phyloP scores from a whole-genome alignment of 2,113 vertebrate genomes.

The Colinus virginianus region DNA sequence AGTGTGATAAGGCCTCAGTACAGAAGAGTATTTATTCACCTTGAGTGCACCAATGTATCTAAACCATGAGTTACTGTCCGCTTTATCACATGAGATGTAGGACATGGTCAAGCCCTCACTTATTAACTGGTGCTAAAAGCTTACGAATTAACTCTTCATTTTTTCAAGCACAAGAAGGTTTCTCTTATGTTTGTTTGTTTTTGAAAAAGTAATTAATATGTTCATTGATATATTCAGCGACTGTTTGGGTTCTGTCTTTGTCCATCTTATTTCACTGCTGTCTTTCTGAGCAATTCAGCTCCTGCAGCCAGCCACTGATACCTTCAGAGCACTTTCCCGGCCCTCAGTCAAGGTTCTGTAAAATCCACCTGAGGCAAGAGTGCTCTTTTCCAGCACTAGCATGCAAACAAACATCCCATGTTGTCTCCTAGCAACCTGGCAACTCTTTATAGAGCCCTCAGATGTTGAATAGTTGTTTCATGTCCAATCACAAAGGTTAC shows the following conservation, averaged over 20 bases:
- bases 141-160: neutral
- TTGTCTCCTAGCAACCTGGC: slow-evolving; percentile 7
- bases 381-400: neutral
- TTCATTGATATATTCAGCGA: neutral
- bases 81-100: neutral
- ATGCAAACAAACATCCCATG: neutral
- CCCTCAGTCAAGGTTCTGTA: neutral
- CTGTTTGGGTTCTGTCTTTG: neutral
- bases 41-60: neutral
- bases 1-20: neutral
- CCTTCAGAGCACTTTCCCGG: neutral
- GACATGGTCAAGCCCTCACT: neutral
- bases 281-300: neutral
- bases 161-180: neutral
- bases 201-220: neutral
- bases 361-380: neutral
- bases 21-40: neutral
- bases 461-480: neutral
- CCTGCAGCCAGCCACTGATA: neutral
- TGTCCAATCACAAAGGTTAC: neutral
- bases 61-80: neutral
- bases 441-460: neutral
- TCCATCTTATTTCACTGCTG: neutral
- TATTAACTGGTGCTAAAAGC: neutral
- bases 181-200: neutral